Evolutionary conservation across 1,140 invertebrate genomes (phyloP).

Genomic region (Octopus sinensis): DNA sequence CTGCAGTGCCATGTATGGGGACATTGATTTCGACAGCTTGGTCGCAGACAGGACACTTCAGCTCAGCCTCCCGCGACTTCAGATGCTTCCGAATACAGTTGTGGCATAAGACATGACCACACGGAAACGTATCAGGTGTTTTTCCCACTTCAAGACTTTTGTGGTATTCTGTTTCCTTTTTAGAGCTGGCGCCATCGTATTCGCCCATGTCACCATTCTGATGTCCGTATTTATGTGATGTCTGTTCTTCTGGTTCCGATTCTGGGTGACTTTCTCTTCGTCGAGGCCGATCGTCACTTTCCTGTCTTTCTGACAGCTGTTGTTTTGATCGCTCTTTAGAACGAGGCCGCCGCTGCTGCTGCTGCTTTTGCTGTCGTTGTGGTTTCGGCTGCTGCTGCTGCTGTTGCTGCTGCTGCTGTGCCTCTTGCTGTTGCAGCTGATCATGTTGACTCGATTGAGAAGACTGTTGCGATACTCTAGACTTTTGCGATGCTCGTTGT

Average conservation of each 20-base stretch:
- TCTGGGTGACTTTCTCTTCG: neutral
- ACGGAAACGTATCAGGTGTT: constrained; percentile 50
- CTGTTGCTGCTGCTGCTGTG: neutral
- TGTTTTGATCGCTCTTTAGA: neutral
- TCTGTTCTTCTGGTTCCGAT: neutral
- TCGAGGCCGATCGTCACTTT: neutral
- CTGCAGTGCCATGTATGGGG: constrained; percentile 16
- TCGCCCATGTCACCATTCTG: constrained; percentile 9
- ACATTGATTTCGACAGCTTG: constrained; percentile 15
- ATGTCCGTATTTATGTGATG: neutral
- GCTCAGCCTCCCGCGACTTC: constrained; percentile 28
- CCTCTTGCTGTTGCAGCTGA: neutral
- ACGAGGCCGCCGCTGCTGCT: neutral
- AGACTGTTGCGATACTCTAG: no score
- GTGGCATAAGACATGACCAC: constrained; percentile 51
- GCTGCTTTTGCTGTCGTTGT: neutral
- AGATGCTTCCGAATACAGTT: constrained; percentile 44
- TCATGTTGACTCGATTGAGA: no score
- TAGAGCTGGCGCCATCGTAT: neutral
- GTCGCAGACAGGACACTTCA: constrained; percentile 14
- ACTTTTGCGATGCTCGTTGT: no score
- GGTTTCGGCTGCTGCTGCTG: neutral
- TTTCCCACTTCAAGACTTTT: constrained; percentile 34
- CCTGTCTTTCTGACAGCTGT: neutral
- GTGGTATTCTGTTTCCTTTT: constrained; percentile 29